Evolutionary conservation across 2,113 vertebrate species (phyloP).

Genomic region (Hippocampus guttulatus): DNA sequence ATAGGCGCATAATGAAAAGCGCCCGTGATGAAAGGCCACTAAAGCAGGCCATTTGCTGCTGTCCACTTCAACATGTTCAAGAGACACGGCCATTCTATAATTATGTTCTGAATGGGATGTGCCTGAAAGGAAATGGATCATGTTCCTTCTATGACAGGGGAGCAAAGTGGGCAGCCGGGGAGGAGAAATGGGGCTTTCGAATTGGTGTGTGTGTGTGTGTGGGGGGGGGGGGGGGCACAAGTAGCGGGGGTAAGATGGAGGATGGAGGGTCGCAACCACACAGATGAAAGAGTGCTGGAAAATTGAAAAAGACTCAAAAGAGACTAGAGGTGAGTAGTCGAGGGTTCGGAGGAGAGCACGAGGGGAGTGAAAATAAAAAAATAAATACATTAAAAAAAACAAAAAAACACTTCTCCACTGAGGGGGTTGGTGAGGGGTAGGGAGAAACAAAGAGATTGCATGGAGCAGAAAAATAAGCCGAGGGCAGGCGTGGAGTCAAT

Average conservation of each 20-base stretch:
- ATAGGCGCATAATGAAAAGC: constrained; percentile 16
- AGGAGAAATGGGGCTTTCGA: constrained; percentile 12
- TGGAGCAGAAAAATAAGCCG: constrained; percentile 29
- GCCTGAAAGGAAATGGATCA: constrained; percentile 51
- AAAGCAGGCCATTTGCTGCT: constrained; percentile 45
- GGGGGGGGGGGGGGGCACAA: constrained; percentile 39
- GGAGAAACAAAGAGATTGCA: constrained; percentile 31
- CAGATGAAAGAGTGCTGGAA: constrained; percentile 58
- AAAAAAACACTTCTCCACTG: constrained; percentile 19
- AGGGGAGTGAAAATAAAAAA: background rate
- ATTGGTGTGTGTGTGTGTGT: background rate
- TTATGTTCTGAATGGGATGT: constrained; percentile 57
- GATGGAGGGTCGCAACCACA: constrained; percentile 50
- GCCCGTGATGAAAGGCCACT: constrained; percentile 19
- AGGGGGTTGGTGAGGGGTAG: background rate
- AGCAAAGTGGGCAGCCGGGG: constrained; percentile 15
- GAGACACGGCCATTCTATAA: constrained; percentile 39
- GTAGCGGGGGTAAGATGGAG: constrained; percentile 48
- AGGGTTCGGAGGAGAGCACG: constrained; percentile 19
- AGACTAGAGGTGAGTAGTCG: constrained; percentile 47
- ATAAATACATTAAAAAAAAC: background rate
- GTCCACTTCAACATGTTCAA: constrained; percentile 47
- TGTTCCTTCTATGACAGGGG: constrained; percentile 38
- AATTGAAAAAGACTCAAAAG: constrained; percentile 56
- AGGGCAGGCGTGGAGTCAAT: constrained; percentile 58